Conservation (phyloP, 2,797 vertebrate genomes). For the Coranthus polyacanthus region DNA sequence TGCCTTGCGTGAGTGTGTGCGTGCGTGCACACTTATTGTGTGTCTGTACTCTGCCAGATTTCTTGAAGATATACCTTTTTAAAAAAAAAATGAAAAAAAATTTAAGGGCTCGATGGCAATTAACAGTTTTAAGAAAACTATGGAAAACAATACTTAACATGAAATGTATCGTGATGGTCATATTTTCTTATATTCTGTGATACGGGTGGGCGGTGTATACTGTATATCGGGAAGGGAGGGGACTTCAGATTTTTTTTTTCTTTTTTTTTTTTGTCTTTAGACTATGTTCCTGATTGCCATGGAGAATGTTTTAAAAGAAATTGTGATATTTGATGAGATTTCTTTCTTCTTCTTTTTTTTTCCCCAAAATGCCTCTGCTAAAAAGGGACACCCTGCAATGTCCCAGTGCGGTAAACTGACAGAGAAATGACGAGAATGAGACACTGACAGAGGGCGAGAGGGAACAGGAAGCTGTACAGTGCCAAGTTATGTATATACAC, state of each 20-base stretch:
- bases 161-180: constrained; percentile 84
- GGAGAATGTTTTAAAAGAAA: constrained; percentile 84
- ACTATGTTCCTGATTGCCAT: constrained; percentile 82
- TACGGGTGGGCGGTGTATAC: constrained; percentile 70
- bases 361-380: constrained; percentile 72
- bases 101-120: constrained; percentile 87
- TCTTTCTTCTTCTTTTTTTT: too few relatives aligned
- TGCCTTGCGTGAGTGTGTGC: constrained; percentile 76
- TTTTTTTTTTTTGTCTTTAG: constrained; percentile 67
- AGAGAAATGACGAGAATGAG: constrained; percentile 59
- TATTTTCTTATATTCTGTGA: constrained; percentile 85
- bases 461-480: constrained; percentile 85
- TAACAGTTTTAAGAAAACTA: constrained; percentile 85
- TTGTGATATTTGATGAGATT: constrained; percentile 81
- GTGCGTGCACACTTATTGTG: constrained; percentile 63
- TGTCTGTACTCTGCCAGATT: constrained; percentile 79
- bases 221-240: constrained; percentile 73
- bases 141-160: constrained; percentile 83
- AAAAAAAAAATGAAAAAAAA: constrained; percentile 67
- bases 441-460: constrained; percentile 71
- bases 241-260: constrained; percentile 49
- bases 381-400: constrained; percentile 76
- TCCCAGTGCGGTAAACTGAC: constrained; percentile 74
- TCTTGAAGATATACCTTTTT: constrained; percentile 82
- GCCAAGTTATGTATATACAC: constrained; percentile 89